Evolutionary conservation across 2,113 vertebrate species (phyloP).

Genomic region (Propithecus coquereli): DNA sequence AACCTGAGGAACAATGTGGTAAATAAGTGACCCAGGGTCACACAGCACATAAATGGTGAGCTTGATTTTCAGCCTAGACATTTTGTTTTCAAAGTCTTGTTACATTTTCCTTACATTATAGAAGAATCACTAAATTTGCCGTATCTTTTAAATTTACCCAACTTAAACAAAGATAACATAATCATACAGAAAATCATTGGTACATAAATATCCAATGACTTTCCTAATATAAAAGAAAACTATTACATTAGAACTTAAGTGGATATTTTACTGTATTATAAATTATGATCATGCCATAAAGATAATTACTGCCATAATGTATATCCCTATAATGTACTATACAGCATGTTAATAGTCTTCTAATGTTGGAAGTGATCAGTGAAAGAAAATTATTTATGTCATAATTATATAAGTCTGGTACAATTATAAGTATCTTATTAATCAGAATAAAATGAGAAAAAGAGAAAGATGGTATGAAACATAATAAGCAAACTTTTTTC

Average conservation of each 20-base stretch:
- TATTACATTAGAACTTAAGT: neutral
- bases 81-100: neutral
- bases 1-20: neutral
- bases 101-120: neutral
- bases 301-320: slow-evolving; percentile 31
- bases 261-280: neutral
- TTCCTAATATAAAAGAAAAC: neutral
- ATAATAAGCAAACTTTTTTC: slow-evolving; percentile 5
- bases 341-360: neutral
- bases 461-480: neutral
- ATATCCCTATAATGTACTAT: slow-evolving; percentile 13
- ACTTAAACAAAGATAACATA: neutral
- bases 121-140: neutral
- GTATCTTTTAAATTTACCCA: neutral
- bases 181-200: neutral
- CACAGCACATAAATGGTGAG: neutral
- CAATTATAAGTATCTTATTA: slow-evolving; percentile 3
- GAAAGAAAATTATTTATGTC: slow-evolving; percentile 49
- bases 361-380: slow-evolving; percentile 32
- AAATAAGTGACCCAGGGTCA: neutral
- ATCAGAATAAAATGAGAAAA: slow-evolving; percentile 24
- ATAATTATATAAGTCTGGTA: slow-evolving; percentile 30
- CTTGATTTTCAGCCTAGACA: neutral
- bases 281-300: slow-evolving; percentile 17
- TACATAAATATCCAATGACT: neutral